phyloP scores from a whole-genome alignment of 2,797 vertebrate genomes.

The Gadopsis marmoratus region DNA sequence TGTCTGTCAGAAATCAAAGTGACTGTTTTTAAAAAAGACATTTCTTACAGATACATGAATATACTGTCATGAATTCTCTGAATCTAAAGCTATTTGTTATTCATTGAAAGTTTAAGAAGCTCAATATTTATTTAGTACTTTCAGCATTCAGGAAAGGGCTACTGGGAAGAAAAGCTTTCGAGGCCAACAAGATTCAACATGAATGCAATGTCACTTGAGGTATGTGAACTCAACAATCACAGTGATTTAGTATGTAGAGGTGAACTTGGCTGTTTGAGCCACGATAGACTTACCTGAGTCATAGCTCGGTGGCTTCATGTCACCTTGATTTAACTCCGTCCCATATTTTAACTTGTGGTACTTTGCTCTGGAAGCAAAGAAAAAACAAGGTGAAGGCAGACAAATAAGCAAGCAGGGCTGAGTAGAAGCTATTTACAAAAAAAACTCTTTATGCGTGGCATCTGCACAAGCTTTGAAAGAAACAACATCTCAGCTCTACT shows the following conservation, averaged over 20 bases:
- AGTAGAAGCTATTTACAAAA: conserved; percentile 35
- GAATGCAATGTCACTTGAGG: conserved; percentile 60
- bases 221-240: conserved; percentile 64
- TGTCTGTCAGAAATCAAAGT: background rate
- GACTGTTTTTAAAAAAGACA: no score
- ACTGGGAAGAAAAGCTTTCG: conserved; percentile 28
- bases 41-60: no score
- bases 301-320: conserved; percentile 98
- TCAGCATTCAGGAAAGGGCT: conserved; percentile 35
- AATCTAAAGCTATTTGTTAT: background rate
- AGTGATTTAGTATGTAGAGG: conserved; percentile 54
- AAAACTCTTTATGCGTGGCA: conserved; percentile 37
- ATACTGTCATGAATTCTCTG: background rate
- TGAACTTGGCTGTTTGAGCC: conserved; percentile 13
- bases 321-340: conserved; percentile 97
- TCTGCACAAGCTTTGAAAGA: conserved; percentile 50
- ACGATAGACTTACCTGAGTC: conserved; percentile 93
- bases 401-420: conserved; percentile 59
- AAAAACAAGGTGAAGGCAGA: background rate
- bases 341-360: conserved; percentile 99
- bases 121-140: conserved; percentile 17
- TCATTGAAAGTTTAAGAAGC: background rate
- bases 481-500: conserved; percentile 32
- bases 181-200: conserved; percentile 73
- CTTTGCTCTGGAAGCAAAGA: conserved; percentile 90